Base-by-base conservation (phyloP, 2,888 invertebrate genomes). In the Trichopria drosophilae region DNA sequence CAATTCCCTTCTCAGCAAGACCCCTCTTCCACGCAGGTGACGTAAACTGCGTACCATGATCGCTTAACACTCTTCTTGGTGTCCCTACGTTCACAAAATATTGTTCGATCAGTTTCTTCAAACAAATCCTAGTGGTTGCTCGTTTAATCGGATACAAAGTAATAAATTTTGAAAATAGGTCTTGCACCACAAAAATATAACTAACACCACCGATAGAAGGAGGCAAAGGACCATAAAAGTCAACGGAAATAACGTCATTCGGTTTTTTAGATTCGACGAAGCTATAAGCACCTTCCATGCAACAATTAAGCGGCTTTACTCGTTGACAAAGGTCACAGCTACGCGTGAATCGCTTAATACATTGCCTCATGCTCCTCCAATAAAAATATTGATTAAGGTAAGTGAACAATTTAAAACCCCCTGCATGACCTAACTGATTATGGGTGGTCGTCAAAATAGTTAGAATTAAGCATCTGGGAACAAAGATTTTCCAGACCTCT, bases 261-360 rank as follows among this genome's bases (percentile, higher is more conserved):
- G 32, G 32, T n/a, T 16, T 3, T 2, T 32, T 15, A 10, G 44
- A 16, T 15, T 44, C 23, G 5, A 44, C 6, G 16, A 32, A 44
- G 6, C 24, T 23, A 19, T 32, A 44, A 1, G 12, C 15, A n/a
- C 44, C 44, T 13, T 44, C 35, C 26, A 26, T 44, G n/a, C 28
- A 24, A 16, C 20, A 26, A 24, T 44, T 44, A 18, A 44, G 7
- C 13, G 6, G 29, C 15, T 36, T 45, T 37, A 28, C 26, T 1
- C 45, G 28, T 20, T 45, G 45, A 12, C 37, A 45, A 15, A 45
- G 3, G 24, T 44, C 43, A 23, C 43, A 44, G 29, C 23, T 20
- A 10, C 31, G 19, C 1, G 29, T 19, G 12, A 20, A 45, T 7
- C 6, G 4, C 9, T 37, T 45, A 1, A 45, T 20, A 9, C 28